Evolutionary conservation across 2,797 vertebrate genomes (phyloP), one percentile per base, ranked within the genome.

Genomic region (Sebastes taczanowskii): DNA sequence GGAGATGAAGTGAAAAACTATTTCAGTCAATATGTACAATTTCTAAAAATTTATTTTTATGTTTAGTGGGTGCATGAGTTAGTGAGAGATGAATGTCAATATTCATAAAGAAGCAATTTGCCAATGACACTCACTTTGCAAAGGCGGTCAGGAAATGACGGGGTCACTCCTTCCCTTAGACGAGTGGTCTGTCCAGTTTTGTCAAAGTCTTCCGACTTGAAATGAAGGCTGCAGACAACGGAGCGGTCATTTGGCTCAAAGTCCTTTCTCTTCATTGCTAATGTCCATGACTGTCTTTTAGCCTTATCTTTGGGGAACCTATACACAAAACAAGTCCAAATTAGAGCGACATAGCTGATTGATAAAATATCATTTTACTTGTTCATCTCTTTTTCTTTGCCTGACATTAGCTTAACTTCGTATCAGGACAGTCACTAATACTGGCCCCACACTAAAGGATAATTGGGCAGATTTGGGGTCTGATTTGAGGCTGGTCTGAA

Each of bases 141-240:
- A 27, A 16, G 18, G 9, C 4, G 22, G n/a, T 25, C 0, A 22
- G 42, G 18, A 29, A 53, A 53, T 6, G 58, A 69, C 1, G 46
- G 74, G 18, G 30, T 55, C 22, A 52, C 66, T 30, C 66, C 58
- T 62, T 69, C 46, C 20, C 20, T 77, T 46, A 78, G 13, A 32
- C 67, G 49, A 10, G 49, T 56, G 0, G 34, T 58, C 32, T 64
- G 67, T 58, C 67, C 67, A 6, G 67, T 78, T 4, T 7, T 78
- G 75, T 78, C 49, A 18, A 74, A 80, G 25, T 80, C 78, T 25
- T 74, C 64, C 0, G 46, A 2, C 56, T 62, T 56, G 58, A 80
- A 80, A 32, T 74, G 78, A 23, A 58, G 20, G 58, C 71, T 80
- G 46, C 78, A 80, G n/a, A 80, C 2, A 29, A 68, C 58, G 0